Conservation (phyloP, 2,797 vertebrate genomes). For the Pelodytes ibericus region DNA sequence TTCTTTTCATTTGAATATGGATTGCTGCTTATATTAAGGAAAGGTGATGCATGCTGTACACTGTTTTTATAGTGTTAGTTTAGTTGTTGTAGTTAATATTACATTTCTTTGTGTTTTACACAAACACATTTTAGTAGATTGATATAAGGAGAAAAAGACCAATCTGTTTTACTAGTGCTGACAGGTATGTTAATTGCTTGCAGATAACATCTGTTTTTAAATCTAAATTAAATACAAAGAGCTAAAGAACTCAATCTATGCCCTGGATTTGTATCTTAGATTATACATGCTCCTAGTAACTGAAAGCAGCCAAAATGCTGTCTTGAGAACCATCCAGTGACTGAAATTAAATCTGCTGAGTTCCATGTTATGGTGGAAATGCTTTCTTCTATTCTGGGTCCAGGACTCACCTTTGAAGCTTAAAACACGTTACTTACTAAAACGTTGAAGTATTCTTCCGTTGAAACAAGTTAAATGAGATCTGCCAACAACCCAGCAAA, state of each 20-base stretch:
- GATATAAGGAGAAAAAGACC: conserved; percentile 59
- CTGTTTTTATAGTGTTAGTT: conserved; percentile 58
- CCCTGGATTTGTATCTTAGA: conserved; percentile 65
- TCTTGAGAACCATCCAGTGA: conserved; percentile 78
- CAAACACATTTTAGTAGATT: conserved; percentile 64
- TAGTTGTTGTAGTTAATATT: conserved; percentile 69
- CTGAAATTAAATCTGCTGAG: conserved; percentile 86
- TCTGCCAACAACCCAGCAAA: conserved; percentile 71
- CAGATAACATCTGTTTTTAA: conserved; percentile 83
- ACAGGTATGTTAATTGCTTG: conserved; percentile 85
- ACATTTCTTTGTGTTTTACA: conserved; percentile 67
- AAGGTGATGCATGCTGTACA: conserved; percentile 54
- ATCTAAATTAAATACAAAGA: conserved; percentile 77
- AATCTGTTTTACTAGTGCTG: conserved; percentile 76
- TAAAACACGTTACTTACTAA: conserved; percentile 84
- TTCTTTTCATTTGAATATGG: conserved; percentile 24
- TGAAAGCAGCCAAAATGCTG: conserved; percentile 65
- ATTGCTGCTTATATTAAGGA: conserved; percentile 55
- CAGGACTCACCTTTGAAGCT: conserved; percentile 81
- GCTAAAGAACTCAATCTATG: conserved; percentile 65
- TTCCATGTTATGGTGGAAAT: conserved; percentile 80
- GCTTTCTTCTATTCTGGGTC: conserved; percentile 77
- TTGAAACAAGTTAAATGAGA: conserved; percentile 76
- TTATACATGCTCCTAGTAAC: conserved; percentile 58
- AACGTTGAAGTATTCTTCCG: conserved; percentile 76